A percentile compares a stretch with the other conserved stretches of the same genome.
Conservation (phyloP, 2,797 vertebrate genomes). For the Lacerta bilineata region DNA sequence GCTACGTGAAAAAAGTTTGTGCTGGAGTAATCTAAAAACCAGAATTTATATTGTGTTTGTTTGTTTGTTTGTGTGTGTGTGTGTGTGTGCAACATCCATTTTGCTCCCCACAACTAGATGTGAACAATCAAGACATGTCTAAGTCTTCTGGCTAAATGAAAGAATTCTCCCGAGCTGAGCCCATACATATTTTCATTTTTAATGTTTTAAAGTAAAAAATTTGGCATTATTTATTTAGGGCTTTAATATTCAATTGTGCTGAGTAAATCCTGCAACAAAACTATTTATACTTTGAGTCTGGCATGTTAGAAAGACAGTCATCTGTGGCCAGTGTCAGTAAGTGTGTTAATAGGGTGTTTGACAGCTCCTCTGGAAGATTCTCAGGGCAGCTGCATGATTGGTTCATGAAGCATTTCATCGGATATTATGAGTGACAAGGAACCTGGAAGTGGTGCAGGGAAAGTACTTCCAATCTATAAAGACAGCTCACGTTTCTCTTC, state of each 20-base stretch:
- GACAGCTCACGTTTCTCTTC: constrained; percentile 66
- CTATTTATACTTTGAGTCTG: constrained; percentile 65
- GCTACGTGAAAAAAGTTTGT: not conserved
- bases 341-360: constrained; percentile 69
- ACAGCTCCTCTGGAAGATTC: constrained; percentile 75
- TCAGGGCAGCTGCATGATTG: constrained; percentile 68
- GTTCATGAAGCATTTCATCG: constrained; percentile 73
- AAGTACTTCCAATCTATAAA: constrained; percentile 63
- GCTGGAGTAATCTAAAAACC: not conserved
- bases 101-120: not conserved
- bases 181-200: constrained; percentile 50
- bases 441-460: constrained; percentile 72
- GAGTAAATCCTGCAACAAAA: constrained; percentile 52
- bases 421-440: constrained; percentile 78
- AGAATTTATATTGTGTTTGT: not conserved
- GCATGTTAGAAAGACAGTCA: constrained; percentile 63
- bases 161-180: constrained; percentile 50
- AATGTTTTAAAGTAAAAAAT: constrained; percentile 63
- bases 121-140: constrained; percentile 48
- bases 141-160: constrained; percentile 54
- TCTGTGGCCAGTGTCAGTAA: constrained; percentile 70
- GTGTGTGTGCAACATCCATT: not conserved
- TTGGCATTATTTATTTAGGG: constrained; percentile 63
- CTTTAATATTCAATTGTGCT: constrained; percentile 67
- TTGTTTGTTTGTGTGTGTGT: no score